These are phyloP conservation scores for Lethrus apterus DNA, from an alignment of 1,140 invertebrate species.

Conservation along the genomic window DNA sequence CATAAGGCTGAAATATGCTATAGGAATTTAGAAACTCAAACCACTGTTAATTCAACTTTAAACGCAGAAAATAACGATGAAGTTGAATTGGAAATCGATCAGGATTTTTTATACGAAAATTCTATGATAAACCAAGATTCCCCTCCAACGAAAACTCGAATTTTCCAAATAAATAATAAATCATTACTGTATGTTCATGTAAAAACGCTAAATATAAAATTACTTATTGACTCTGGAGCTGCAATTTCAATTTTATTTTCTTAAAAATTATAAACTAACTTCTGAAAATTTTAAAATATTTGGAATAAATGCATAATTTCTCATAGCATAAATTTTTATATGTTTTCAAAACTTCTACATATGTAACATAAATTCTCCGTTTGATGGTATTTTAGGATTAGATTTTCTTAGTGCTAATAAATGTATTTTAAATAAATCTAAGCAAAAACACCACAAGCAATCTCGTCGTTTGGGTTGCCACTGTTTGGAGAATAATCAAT, in stretches of 20 bases:
- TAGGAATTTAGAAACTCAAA: too few relatives aligned
- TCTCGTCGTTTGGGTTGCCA: too few relatives aligned
- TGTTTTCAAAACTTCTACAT: too few relatives aligned
- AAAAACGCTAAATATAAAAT: background rate
- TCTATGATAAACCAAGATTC: slow-evolving; percentile 1
- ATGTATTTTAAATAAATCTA: too few relatives aligned
- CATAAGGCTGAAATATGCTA: background rate
- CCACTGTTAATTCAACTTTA: background rate
- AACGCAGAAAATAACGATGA: background rate
- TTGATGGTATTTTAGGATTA: too few relatives aligned
- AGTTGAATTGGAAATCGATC: background rate
- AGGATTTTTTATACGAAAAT: background rate
- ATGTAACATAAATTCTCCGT: too few relatives aligned
- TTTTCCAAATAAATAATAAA: slow-evolving; percentile 1
- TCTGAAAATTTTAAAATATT: background rate
- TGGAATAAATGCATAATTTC: background rate
- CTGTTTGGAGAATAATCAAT: too few relatives aligned
- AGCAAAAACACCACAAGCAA: too few relatives aligned
- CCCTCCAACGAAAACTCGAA: background rate
- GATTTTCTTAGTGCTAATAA: too few relatives aligned
- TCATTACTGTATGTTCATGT: background rate
- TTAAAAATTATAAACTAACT: background rate
- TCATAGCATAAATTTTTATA: too few relatives aligned
- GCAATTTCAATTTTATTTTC: slow-evolving; percentile 1
- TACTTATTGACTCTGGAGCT: background rate